phyloP scores from a whole-genome alignment of 2,888 invertebrate genomes.

The Epirrhoe alternata region DNA sequence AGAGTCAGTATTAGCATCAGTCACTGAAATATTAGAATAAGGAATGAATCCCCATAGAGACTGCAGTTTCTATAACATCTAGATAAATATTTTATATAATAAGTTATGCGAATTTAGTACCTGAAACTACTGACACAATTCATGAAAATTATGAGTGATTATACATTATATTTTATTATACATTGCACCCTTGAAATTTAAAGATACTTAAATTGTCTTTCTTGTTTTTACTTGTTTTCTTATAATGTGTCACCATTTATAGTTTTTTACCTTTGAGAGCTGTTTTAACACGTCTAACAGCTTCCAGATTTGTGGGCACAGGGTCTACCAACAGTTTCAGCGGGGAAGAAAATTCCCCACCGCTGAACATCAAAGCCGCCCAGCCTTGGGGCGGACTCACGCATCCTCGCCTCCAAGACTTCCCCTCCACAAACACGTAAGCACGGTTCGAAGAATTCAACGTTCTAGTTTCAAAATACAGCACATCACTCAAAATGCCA shows the following conservation, averaged over 20 bases:
- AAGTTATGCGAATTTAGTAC: too few relatives aligned
- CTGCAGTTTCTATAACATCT: too few relatives aligned
- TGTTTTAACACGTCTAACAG: conserved; percentile 75
- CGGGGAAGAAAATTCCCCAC: conserved; percentile 61
- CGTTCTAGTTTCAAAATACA: conserved; percentile 76
- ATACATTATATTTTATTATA: too few relatives aligned
- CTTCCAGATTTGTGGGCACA: conserved; percentile 72
- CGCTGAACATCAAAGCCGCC: conserved; percentile 71
- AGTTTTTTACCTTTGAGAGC: conserved; percentile 74
- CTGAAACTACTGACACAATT: too few relatives aligned
- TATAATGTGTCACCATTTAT: neutral
- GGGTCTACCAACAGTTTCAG: conserved; percentile 75
- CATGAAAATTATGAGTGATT: too few relatives aligned
- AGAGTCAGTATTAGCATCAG: too few relatives aligned
- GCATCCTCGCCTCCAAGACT: conserved; percentile 59
- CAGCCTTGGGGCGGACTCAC: conserved; percentile 58
- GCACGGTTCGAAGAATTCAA: conserved; percentile 74
- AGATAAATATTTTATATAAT: too few relatives aligned
- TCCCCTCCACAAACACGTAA: conserved; percentile 72
- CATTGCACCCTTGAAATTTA: too few relatives aligned
- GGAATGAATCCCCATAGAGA: too few relatives aligned
- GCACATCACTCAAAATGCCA: conserved; percentile 73
- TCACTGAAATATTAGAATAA: too few relatives aligned
- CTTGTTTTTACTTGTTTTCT: too few relatives aligned
- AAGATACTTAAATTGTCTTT: too few relatives aligned